Evolutionary conservation across 2,888 invertebrate genomes (phyloP).

Genomic region (Ochlodes sylvanus): DNA sequence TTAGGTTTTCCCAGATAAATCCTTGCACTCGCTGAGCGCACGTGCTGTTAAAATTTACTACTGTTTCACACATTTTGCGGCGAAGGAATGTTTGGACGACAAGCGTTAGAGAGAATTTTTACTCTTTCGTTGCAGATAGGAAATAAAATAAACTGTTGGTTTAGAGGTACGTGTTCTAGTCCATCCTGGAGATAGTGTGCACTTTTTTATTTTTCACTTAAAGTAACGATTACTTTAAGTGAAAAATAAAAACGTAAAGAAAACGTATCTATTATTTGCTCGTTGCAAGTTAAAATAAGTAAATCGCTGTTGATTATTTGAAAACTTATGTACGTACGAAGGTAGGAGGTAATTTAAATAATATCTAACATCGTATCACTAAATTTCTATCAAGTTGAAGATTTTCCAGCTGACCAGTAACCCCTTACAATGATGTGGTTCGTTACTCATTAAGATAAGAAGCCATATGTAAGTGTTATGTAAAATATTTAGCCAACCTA

Average conservation of each 20-base stretch:
- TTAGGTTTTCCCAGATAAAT: conserved; percentile 63
- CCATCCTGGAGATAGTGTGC: background rate
- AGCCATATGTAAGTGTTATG: too few species aligned
- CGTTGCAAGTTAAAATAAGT: too few species aligned
- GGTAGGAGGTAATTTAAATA: too few species aligned
- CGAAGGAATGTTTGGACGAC: conserved; percentile 34
- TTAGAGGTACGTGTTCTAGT: conserved; percentile 22
- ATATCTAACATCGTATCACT: too few species aligned
- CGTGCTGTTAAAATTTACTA: conserved; percentile 37
- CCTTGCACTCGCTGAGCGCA: conserved; percentile 51
- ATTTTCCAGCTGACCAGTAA: too few species aligned
- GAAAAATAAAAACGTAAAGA: background rate
- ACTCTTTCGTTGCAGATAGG: conserved; percentile 23
- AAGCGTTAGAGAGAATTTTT: conserved; percentile 34
- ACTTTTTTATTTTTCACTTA: background rate
- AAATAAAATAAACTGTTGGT: conserved; percentile 36
- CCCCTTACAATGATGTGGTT: too few species aligned
- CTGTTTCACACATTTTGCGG: conserved; percentile 36
- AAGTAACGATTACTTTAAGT: background rate
- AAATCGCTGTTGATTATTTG: too few species aligned
- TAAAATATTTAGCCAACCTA: too few species aligned
- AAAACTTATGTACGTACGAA: too few species aligned
- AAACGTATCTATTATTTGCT: too few species aligned
- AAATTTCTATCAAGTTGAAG: too few species aligned
- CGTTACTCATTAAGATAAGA: too few species aligned